Conservation (phyloP, 2,888 invertebrate species). For the Coecobrya sp. region DNA sequence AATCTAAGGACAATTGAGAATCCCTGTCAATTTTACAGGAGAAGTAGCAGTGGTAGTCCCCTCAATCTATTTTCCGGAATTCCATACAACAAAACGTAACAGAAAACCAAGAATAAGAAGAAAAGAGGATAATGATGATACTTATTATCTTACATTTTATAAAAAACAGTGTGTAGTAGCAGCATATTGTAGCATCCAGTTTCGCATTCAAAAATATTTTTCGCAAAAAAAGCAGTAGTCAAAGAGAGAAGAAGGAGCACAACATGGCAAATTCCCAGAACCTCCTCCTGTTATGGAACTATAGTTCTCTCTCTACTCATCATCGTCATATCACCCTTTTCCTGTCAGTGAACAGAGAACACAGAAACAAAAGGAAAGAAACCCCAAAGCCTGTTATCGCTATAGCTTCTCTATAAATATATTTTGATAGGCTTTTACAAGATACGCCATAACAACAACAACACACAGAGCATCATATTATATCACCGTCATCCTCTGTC, state of each 20-base stretch:
- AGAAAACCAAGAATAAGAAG: background rate
- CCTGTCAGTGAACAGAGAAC: background rate
- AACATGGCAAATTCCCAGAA: slow-evolving; percentile 18
- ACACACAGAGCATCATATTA: too few species aligned
- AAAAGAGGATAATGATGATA: background rate
- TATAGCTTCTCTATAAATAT: background rate
- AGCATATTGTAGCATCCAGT: background rate
- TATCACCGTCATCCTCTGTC: background rate
- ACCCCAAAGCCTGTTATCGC: background rate
- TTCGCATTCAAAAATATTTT: background rate
- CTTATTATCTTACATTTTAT: background rate
- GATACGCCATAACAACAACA: too few species aligned
- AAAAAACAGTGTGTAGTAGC: background rate
- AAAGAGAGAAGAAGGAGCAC: background rate
- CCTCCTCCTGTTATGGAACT: background rate
- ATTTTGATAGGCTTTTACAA: background rate
- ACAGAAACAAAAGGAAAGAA: background rate
- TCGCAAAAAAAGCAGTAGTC: background rate
- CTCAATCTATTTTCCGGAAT: slow-evolving; percentile 4
- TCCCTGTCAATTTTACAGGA: background rate
- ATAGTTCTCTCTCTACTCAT: background rate
- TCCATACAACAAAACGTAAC: background rate
- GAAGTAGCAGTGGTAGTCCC: background rate
- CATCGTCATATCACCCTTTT: background rate
- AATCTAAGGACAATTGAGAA: background rate